Percentiles rank a stretch among this genome's conserved stretches.
Evolutionary conservation across 2,797 vertebrate species (phyloP).

Genomic region (Hipposideros larvatus): DNA sequence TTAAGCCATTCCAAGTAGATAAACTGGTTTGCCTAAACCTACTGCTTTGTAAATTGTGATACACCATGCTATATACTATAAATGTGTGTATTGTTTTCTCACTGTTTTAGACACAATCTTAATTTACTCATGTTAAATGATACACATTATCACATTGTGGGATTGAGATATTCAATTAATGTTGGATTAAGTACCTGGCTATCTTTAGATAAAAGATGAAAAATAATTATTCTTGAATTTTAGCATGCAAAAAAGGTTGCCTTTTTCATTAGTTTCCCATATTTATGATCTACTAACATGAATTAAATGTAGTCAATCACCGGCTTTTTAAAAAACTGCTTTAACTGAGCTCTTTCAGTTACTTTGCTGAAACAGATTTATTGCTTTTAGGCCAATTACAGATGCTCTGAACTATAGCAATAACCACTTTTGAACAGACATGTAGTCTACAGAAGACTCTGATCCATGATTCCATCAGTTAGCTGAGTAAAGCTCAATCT

Average conservation of each 20-base stretch:
- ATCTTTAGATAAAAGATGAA: slow-evolving; percentile 46
- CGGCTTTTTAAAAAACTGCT: slow-evolving; percentile 33
- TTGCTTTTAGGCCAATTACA: slow-evolving; percentile 43
- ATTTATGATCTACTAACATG: slow-evolving; percentile 36
- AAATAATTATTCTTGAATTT: slow-evolving; percentile 59
- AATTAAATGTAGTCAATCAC: slow-evolving; percentile 4
- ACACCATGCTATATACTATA: not conserved
- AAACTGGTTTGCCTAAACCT: not conserved
- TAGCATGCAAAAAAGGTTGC: not conserved
- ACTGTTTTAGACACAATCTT: slow-evolving; percentile 14
- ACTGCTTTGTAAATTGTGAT: not conserved
- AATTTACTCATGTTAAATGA: slow-evolving; percentile 27
- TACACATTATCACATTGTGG: slow-evolving; percentile 1
- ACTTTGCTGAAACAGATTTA: slow-evolving; percentile 47
- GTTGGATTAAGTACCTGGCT: slow-evolving; percentile 11
- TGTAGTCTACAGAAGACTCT: not conserved
- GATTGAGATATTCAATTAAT: not conserved
- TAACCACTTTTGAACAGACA: not conserved
- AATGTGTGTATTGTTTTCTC: not conserved
- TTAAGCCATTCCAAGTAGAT: not conserved
- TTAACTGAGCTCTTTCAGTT: slow-evolving; percentile 49
- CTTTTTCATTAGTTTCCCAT: slow-evolving; percentile 39
- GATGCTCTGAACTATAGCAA: not conserved
- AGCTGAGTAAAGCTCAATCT: not conserved
- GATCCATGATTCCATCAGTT: not conserved